Conservation (phyloP, 2,797 vertebrate genomes). For the Phoeniculus purpureus region DNA sequence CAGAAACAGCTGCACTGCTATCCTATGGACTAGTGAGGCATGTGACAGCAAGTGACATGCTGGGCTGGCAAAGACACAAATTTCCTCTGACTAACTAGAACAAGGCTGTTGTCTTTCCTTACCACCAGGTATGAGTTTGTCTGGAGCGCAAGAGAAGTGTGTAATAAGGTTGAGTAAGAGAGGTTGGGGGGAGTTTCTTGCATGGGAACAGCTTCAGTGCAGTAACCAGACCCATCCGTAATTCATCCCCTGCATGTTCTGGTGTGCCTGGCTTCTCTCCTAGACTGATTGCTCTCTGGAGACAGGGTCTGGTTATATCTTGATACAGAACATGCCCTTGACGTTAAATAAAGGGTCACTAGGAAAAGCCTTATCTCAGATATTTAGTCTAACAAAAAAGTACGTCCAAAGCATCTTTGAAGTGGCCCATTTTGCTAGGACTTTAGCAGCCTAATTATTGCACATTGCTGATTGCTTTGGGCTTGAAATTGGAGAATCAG, state of each 20-base stretch:
- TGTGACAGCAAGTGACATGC: accelerated
- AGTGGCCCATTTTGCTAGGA: background rate
- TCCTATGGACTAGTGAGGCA: accelerated
- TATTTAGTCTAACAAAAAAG: background rate
- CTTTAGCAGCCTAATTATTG: background rate
- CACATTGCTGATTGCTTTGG: background rate
- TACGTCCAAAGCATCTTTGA: background rate
- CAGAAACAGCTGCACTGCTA: background rate
- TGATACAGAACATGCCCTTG: slow-evolving; percentile 44
- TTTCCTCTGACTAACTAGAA: background rate
- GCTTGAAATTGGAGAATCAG: background rate
- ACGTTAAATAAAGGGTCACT: slow-evolving; percentile 36
- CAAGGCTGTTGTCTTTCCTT: background rate
- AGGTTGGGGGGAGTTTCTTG: background rate
- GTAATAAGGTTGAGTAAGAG: background rate
- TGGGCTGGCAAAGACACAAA: background rate
- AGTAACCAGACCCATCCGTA: slow-evolving; percentile 46
- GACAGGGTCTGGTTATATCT: slow-evolving; percentile 28
- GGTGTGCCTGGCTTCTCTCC: slow-evolving; percentile 28
- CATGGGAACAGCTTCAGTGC: background rate
- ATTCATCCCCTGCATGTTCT: slow-evolving; percentile 36
- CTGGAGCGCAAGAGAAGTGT: background rate
- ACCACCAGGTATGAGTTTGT: background rate
- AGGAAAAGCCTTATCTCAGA: slow-evolving; percentile 13
- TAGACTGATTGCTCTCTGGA: slow-evolving; percentile 37